Evolutionary conservation across 2,113 vertebrate genomes (phyloP), one percentile per base, ranked within the genome.

Genomic region (Engraulis encrasicolus): DNA sequence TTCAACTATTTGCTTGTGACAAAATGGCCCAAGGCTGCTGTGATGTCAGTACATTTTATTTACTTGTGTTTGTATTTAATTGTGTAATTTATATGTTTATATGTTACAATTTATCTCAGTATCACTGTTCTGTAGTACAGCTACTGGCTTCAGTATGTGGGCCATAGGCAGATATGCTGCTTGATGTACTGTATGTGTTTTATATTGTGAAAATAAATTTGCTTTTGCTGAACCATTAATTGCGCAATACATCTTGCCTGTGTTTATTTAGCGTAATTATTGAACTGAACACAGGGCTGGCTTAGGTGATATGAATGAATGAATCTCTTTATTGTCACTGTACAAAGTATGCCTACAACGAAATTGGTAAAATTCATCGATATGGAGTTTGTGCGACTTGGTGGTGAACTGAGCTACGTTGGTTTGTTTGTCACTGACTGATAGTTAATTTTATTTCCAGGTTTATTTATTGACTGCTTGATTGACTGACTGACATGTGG

Each of bases 121-220:
- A 84, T 74, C 48, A 15, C 45, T 79, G 66, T 89, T 84, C 79
- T 82, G 81, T 87, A 83, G 37, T 49, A 86, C 66, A 66, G 82
- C 88, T 82, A 80, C 82, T 91, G 87, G 78, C 58, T 87, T 88
- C 15, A 81, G 50, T 83, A 84, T 85, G 84, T 91, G 86, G 87
- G 86, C 86, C 91, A 83, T 84, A 85, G 81, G 86, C 89, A n/a
- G n/a, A 92, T 91, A 89, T 80, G 80, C 85, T 81, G 90, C 91
- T 91, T 88, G 90, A 89, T 86, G 82, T 81, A 85, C 83, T 86
- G 82, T 81, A 85, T 84, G 79, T 88, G 86, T 92, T 94, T 94
- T 93, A 85, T 85, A 91, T 91, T 86, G 90, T 91, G 85, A 91
- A 91, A 92, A 92, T 89, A 86, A 86, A 87, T 50, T 87, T 91